Evolutionary conservation across 2,113 vertebrate species (phyloP), one percentile per base, ranked within the genome.

Genomic region (Triplophysa rosa): DNA sequence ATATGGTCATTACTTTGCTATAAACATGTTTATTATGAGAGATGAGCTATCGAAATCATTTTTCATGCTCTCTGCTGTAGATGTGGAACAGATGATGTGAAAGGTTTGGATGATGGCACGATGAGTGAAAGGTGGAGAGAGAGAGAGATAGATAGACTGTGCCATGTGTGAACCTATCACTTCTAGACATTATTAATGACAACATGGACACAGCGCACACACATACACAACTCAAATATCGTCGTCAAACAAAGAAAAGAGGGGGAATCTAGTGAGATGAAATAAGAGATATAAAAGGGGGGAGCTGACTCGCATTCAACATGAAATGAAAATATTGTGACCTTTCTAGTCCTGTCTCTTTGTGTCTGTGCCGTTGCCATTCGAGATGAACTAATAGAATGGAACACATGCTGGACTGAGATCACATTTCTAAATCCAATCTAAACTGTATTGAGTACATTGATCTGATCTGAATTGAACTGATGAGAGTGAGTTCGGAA

Each of bases 101-200:
- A 26, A 77, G 74, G 62, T 54, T 77, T 24, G 45, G 63, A 78
- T 78, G 76, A 69, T 79, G 66, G 66, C n/a, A 49, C 29, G 77
- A 79, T 79, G 77, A 70, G 66, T 79, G 67, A 79, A 70, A 56
- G 67, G 26, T 49, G 70, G n/a, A 58, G 54, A 58, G 19, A 21
- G 54, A 58, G 70, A 72, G 70, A 80, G 79, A 78, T 67, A 19
- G 52, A 73, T 64, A 73, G 74, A 78, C 59, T 84, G 68, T 45
- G 73, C 82, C 71, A 65, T 77, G 78, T 74, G 40, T 77, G 67
- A 80, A 83, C 67, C 78, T 54, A 73, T 72, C 82, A 72, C 80
- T 77, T 74, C 56, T 58, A 47, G 12, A 59, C 40, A 33, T 80
- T 83, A 83, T 80, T 84, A 80, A 70, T 73, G 67, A 65, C 73